Percentiles rank a stretch among this genome's conserved stretches.
Conservation (phyloP, 92 coral and sea anemone genomes). For the Paramuricea clavata region DNA sequence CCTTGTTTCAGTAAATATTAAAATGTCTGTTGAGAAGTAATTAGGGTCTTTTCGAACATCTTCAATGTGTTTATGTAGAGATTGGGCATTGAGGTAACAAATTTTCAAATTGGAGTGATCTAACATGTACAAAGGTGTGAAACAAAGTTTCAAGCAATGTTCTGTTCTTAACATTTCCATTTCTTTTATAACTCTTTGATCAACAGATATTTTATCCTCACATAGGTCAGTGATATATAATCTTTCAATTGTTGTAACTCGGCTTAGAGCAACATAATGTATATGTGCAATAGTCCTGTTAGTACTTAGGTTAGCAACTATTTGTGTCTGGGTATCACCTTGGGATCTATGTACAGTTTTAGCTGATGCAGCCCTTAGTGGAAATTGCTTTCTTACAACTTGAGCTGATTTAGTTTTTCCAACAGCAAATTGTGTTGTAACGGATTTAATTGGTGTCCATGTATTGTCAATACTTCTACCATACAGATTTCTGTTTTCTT, state of each 20-base stretch:
- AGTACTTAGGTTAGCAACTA: constrained; percentile 68
- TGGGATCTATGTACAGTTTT: constrained; percentile 78
- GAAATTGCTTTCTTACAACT: constrained; percentile 80
- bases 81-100: constrained; percentile 35
- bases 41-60: constrained; percentile 25
- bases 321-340: constrained; percentile 75
- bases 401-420: constrained; percentile 75
- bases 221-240: constrained; percentile 71
- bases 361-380: constrained; percentile 75
- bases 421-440: constrained; percentile 76
- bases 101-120: neutral
- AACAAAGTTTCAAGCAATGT: constrained; percentile 14
- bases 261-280: constrained; percentile 79
- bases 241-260: constrained; percentile 78
- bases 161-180: constrained; percentile 27
- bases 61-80: constrained; percentile 33
- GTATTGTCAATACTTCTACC: constrained; percentile 71
- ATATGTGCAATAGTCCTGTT: constrained; percentile 74
- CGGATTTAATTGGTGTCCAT: constrained; percentile 79
- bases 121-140: constrained; percentile 6
- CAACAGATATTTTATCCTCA: constrained; percentile 73
- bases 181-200: constrained; percentile 26
- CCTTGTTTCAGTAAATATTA: constrained; percentile 7
- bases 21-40: constrained; percentile 3
- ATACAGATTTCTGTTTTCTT: constrained; percentile 68